Evolutionary conservation across 1,140 invertebrate species (phyloP), one percentile per base, ranked within the genome.

Genomic region (Calosoma granatense): DNA sequence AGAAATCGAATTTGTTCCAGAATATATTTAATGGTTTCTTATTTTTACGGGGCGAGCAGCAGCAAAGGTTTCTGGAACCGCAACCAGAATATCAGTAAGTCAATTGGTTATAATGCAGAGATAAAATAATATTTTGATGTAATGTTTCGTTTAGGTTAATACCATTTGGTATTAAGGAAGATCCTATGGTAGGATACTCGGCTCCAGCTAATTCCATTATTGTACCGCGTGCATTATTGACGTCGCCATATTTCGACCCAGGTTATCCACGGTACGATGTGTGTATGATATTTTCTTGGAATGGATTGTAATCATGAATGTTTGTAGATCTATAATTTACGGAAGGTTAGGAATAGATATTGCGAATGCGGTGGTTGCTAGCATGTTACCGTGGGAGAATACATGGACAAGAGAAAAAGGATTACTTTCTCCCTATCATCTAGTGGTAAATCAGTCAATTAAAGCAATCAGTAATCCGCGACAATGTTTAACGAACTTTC

Each of bases 1-100:
- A 77, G 54, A 77, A 73, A 56, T 67, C 72, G 51, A 73, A 79
- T 60, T 74, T 79, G 43, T 79, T 80, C 58, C 64, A 69, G 51
- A 78, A 76, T 57, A 64, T 77, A 2, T 62, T 67, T 43, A 72
- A 71, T 61, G 70, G 70, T 2, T 69, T 76, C 22, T 56, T 55
- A 2, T 78, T 78, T 59, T 15, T 65, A 4, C 58, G 65, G 19
- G 65, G 70, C 41, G 59, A 67, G 26, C 60, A 67, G 26, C 66
- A 73, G 55, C 63, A 54, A 17, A 55, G 66, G 14, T 59, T 72
- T 9, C 63, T 60, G 1, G 59, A 59, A 2, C 67, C 67, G n/a
- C 54, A 62, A 9, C 64, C 64, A 53, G 71, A 73, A 59, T 59
- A 63, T 43, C 63, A 58, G 65, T 66, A 57, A 58, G 23, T 20